Evolutionary conservation across 1,140 invertebrate species (phyloP).

Genomic region (Drosophila serrata): DNA sequence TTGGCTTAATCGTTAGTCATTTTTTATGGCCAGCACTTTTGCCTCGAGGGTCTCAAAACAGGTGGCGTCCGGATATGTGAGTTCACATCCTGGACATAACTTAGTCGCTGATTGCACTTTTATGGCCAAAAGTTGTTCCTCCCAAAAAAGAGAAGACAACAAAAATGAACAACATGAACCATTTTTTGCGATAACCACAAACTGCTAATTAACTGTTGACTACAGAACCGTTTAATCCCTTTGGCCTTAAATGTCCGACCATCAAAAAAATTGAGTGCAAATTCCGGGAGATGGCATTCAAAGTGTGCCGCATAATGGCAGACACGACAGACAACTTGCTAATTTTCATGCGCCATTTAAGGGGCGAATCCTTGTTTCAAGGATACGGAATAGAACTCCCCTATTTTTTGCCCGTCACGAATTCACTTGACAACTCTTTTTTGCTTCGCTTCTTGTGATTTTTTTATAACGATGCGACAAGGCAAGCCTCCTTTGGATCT

Average conservation of each 20-base stretch:
- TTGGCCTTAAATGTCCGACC: conserved; percentile 29
- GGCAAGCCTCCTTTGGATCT: conserved; percentile 54
- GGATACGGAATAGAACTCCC: neutral
- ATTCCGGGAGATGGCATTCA: conserved; percentile 53
- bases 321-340: conserved; percentile 77
- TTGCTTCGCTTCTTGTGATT: conserved; percentile 15
- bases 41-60: conserved; percentile 34
- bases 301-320: conserved; percentile 81
- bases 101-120: conserved; percentile 81
- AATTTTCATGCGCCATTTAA: conserved; percentile 83
- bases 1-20: conserved; percentile 55
- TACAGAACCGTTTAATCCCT: conserved; percentile 63
- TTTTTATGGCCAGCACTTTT: conserved; percentile 52
- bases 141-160: neutral
- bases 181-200: conserved; percentile 63
- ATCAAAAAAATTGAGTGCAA: conserved; percentile 36
- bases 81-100: conserved; percentile 64
- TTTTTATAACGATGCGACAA: conserved; percentile 44
- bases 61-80: conserved; percentile 55
- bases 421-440: conserved; percentile 83
- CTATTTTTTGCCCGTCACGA: conserved; percentile 53
- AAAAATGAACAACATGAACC: no score
- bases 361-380: conserved; percentile 43
- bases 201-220: conserved; percentile 77
- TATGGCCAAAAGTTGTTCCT: conserved; percentile 72